Evolutionary conservation across 53 echinoderm and acorn worm species (phyloP), one percentile per base, ranked within the genome.

Genomic region (Hippasteria phrygiana): DNA sequence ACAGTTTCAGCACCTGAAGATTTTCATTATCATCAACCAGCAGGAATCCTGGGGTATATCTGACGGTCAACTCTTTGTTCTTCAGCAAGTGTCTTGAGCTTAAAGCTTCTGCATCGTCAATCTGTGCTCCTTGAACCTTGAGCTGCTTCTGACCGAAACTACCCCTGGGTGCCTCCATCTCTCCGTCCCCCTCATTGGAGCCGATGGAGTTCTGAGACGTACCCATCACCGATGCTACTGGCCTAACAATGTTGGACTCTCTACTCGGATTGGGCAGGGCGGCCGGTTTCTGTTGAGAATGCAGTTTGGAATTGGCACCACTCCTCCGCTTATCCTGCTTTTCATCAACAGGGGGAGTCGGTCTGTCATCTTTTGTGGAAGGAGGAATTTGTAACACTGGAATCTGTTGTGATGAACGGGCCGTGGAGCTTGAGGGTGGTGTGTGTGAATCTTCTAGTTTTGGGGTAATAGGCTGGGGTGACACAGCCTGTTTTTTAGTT

Each of bases 11-110:
- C 87, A 96, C 96, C 96, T 96, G 96, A 9, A 97, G 87, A 56
- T 77, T 83, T 90, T 97, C 97, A 79, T 90, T 81, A 41, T 95
- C 97, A 93, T 97, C 82, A 40, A 95, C 95, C 72, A 97, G 86
- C 22, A 97, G 87, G 69, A 97, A 95, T 17, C 96, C 96, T 29
- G 80, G 89, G 1, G 43, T 89, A 62, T 81, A 81, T 43, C 32
- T 81, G 66, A 81, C 13, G 63, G 32, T 17, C 13, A 65, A 36
- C 46, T 81, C 81, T 18, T 43, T 63, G 45, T 0, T 27, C 66
- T 18, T 81, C 4, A 22, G 43, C 64, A 38, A 45, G 13, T 8
- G 59, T 81, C 43, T 81, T 12, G 63, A n/a, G n/a, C n/a, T n/a
- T n/a, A n/a, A 41, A 22, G 42, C 18, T 4, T 24, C 43, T 24